These are phyloP conservation scores for Garrulus glandarius DNA, from an alignment of 2,797 vertebrate genomes.

Conservation along the genomic window DNA sequence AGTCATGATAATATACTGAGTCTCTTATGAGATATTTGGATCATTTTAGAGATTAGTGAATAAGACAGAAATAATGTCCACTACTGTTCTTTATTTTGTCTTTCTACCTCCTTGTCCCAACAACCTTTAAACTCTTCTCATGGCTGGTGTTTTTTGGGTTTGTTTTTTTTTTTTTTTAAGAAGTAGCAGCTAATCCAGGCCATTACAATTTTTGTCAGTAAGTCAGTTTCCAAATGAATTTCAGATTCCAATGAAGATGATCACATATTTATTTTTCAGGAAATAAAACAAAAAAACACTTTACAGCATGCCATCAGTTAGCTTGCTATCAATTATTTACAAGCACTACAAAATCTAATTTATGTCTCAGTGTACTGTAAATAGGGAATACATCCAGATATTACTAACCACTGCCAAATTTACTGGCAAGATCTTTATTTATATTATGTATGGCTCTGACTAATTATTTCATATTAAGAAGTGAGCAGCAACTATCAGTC, in stretches of 20 bases:
- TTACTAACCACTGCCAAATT: background rate
- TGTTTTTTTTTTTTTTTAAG: background rate
- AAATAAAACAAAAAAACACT: background rate
- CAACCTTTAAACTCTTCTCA: background rate
- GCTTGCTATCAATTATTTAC: background rate
- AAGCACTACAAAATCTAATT: background rate
- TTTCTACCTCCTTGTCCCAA: background rate
- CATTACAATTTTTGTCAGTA: background rate
- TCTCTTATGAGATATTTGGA: background rate
- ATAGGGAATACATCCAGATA: background rate
- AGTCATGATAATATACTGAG: background rate
- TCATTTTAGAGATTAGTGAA: background rate
- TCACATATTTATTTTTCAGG: background rate
- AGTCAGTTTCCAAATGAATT: background rate
- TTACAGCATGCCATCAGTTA: background rate
- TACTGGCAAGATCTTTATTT: background rate
- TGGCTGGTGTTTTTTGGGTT: fast-evolving
- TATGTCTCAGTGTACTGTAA: background rate
- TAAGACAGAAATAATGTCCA: background rate
- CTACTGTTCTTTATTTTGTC: background rate
- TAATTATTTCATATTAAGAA: background rate
- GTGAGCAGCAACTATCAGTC: background rate
- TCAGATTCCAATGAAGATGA: background rate
- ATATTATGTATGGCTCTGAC: background rate
- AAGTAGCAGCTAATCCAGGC: background rate